These are phyloP conservation scores for Cervus canadensis DNA, from an alignment of 2,113 vertebrate species.

Conservation along the genomic window DNA sequence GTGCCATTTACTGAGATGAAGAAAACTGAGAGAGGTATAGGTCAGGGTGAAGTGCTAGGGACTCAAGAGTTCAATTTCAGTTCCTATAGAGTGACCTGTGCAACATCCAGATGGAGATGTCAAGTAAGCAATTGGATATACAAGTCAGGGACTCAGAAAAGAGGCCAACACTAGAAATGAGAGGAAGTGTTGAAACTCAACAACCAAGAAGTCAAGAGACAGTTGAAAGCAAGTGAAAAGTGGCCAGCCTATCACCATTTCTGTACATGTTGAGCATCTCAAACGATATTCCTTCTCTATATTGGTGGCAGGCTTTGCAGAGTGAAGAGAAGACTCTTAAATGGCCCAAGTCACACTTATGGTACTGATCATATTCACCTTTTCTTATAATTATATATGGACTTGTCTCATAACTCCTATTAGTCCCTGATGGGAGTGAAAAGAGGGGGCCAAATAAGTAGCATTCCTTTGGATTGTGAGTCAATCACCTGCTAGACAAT, in stretches of 20 bases:
- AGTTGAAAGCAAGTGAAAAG: conserved; percentile 29
- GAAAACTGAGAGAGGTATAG: not conserved
- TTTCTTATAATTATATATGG: not conserved
- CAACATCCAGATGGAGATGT: not conserved
- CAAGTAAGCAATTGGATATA: not conserved
- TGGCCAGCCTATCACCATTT: not conserved
- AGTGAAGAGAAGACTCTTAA: not conserved
- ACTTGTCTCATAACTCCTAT: not conserved
- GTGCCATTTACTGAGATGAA: not conserved
- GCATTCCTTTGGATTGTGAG: not conserved
- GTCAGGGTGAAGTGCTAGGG: not conserved
- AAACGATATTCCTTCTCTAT: not conserved
- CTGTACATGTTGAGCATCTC: not conserved
- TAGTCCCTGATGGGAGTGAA: not conserved
- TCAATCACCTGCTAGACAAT: not conserved
- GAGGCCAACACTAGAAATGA: not conserved
- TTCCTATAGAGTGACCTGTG: not conserved
- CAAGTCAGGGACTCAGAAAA: conserved; percentile 1
- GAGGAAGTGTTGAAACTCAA: not conserved
- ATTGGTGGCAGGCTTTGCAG: not conserved
- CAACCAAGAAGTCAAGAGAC: conserved; percentile 1
- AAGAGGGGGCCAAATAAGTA: not conserved
- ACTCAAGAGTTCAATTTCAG: not conserved
- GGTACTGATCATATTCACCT: not conserved
- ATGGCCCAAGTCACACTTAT: not conserved